A percentile compares a stretch with the other conserved stretches of the same genome.
phyloP scores from a whole-genome alignment of 1,140 invertebrate genomes.

The Heliconius eleuchia region DNA sequence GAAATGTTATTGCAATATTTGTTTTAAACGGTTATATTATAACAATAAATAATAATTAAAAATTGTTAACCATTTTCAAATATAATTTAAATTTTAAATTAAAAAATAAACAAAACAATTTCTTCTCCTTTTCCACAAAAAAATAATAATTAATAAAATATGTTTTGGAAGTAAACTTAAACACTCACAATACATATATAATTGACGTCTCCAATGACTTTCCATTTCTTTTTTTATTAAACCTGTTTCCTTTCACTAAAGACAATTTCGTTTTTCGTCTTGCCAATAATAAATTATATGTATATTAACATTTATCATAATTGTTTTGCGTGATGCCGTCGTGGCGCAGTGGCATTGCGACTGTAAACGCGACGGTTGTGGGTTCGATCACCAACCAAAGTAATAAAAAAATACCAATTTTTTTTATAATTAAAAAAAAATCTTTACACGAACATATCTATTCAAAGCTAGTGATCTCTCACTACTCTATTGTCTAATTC shows the following conservation, averaged over 20 bases:
- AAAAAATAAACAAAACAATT: background rate
- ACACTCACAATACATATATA: background rate
- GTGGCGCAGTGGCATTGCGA: too few species aligned
- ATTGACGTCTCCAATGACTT: constrained; percentile 10
- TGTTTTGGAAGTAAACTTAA: background rate
- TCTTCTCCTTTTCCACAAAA: background rate
- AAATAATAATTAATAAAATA: background rate
- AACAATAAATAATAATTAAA: too few species aligned
- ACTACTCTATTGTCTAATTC: background rate
- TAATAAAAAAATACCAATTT: too few species aligned
- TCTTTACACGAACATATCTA: too few species aligned
- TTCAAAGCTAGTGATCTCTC: too few species aligned
- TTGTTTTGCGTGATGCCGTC: background rate
- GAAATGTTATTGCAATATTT: too few species aligned
- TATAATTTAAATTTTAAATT: too few species aligned
- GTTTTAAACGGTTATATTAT: too few species aligned
- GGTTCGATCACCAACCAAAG: too few species aligned
- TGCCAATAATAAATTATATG: background rate
- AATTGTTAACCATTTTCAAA: too few species aligned
- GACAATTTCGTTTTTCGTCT: constrained; percentile 20
- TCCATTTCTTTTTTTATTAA: constrained; percentile 22
- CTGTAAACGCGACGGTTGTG: too few species aligned
- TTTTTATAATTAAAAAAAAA: too few species aligned
- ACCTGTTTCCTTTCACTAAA: constrained; percentile 32
- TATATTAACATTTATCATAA: background rate